Conservation (phyloP, 2,888 invertebrate genomes). For the Melanchra persicariae region DNA sequence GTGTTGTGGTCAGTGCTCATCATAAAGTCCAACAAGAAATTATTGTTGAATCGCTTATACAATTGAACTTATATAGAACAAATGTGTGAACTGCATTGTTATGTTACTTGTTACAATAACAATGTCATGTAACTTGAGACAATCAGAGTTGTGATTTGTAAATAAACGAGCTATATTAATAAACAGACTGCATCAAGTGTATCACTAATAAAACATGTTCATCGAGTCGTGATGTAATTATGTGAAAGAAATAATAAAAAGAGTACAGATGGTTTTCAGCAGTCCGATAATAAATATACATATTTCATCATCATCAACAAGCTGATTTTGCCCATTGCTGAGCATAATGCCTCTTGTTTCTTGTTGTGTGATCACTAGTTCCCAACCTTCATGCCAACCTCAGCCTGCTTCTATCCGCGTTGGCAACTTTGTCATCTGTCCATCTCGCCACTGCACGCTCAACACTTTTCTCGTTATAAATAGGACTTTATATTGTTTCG, state of each 20-base stretch:
- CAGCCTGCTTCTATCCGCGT: too few relatives aligned
- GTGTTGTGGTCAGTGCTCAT: not conserved
- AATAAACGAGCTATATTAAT: not conserved
- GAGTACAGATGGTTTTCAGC: not conserved
- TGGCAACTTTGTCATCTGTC: too few relatives aligned
- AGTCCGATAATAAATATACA: not conserved
- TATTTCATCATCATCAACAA: not conserved
- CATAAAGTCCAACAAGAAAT: slow-evolving; percentile 2
- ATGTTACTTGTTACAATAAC: slow-evolving; percentile 14
- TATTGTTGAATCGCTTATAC: not conserved
- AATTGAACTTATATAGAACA: not conserved
- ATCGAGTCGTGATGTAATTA: not conserved
- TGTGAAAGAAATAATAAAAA: too few relatives aligned
- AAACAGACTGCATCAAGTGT: not conserved
- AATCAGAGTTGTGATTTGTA: slow-evolving; percentile 6
- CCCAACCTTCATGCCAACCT: too few relatives aligned
- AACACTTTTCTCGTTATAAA: too few relatives aligned
- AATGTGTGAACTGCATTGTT: slow-evolving; percentile 6
- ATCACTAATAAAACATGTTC: not conserved
- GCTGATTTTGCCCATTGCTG: not conserved
- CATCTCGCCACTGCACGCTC: too few relatives aligned
- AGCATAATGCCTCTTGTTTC: not conserved
- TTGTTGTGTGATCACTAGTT: not conserved
- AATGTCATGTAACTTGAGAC: not conserved
- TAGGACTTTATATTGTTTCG: too few relatives aligned